Percentiles rank a stretch among this genome's conserved stretches.
Evolutionary conservation across 2,888 invertebrate species (phyloP).

Genomic region (Rugalucina vietnamica): DNA sequence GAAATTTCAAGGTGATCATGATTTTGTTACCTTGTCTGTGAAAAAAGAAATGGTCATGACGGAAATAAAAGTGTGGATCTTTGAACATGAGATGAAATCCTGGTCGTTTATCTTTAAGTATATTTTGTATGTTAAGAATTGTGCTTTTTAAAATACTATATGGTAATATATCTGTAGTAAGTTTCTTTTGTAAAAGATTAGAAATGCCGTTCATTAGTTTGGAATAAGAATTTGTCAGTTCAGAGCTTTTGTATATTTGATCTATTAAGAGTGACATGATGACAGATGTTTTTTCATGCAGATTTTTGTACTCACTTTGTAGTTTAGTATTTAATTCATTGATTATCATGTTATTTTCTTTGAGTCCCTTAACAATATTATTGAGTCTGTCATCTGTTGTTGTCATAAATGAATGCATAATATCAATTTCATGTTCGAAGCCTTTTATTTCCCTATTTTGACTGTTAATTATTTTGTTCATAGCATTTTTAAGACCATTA

Average conservation of each 20-base stretch:
- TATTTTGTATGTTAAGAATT: neutral
- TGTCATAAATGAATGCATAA: neutral
- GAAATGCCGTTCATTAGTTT: neutral
- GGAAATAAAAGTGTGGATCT: slow-evolving; percentile 8
- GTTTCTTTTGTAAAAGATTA: neutral
- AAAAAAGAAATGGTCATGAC: slow-evolving; percentile 2
- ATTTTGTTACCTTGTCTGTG: neutral
- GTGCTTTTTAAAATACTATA: neutral
- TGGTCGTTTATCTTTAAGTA: neutral
- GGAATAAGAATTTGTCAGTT: neutral
- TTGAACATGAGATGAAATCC: neutral
- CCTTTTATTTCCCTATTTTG: too few relatives aligned
- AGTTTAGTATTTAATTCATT: neutral
- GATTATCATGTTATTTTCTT: neutral
- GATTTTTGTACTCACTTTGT: neutral
- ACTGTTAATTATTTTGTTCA: too few relatives aligned
- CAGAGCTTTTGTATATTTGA: neutral
- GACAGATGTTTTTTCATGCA: neutral
- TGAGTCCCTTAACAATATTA: neutral
- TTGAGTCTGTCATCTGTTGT: neutral
- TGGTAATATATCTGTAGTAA: neutral
- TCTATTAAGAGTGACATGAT: neutral
- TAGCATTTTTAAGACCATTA: too few relatives aligned
- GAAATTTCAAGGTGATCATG: neutral
- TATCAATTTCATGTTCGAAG: neutral